phyloP scores from a whole-genome alignment of 1,140 invertebrate species.

The Sycophila sp. region DNA sequence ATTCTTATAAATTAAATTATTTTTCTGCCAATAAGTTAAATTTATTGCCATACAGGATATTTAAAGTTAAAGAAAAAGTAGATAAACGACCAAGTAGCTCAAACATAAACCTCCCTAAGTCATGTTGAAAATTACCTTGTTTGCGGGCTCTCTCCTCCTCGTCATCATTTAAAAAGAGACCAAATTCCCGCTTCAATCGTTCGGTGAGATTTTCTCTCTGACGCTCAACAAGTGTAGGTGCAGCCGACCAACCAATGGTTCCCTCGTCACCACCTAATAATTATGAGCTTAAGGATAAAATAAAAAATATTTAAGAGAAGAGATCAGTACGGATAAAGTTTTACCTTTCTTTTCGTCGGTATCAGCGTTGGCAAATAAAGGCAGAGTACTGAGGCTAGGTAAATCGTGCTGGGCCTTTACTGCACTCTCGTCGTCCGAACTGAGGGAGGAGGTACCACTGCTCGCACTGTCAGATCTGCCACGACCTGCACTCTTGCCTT shows the following conservation, averaged over 20 bases:
- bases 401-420: slow-evolving; percentile 52
- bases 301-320: slow-evolving; percentile 11
- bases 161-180: slow-evolving; percentile 77
- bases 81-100: no score
- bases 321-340: neutral
- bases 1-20: no score
- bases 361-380: slow-evolving; percentile 56
- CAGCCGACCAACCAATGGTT: slow-evolving; percentile 66
- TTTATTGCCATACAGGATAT: no score
- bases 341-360: slow-evolving; percentile 63
- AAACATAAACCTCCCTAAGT: no score
- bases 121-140: slow-evolving; percentile 57
- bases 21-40: no score
- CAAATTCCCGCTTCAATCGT: slow-evolving; percentile 78
- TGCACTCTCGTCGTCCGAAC: slow-evolving; percentile 66
- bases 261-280: slow-evolving; percentile 57
- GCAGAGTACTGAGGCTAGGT: slow-evolving; percentile 55
- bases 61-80: no score
- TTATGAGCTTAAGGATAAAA: slow-evolving; percentile 2
- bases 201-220: slow-evolving; percentile 81
- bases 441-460: slow-evolving; percentile 65
- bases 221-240: slow-evolving; percentile 76
- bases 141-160: slow-evolving; percentile 70
- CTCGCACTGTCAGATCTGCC: slow-evolving; percentile 67
- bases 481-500: slow-evolving; percentile 56